A percentile compares a stretch with the other conserved stretches of the same genome.
phyloP scores from a whole-genome alignment of 1,140 invertebrate genomes.

The Drosophila ironensis region DNA sequence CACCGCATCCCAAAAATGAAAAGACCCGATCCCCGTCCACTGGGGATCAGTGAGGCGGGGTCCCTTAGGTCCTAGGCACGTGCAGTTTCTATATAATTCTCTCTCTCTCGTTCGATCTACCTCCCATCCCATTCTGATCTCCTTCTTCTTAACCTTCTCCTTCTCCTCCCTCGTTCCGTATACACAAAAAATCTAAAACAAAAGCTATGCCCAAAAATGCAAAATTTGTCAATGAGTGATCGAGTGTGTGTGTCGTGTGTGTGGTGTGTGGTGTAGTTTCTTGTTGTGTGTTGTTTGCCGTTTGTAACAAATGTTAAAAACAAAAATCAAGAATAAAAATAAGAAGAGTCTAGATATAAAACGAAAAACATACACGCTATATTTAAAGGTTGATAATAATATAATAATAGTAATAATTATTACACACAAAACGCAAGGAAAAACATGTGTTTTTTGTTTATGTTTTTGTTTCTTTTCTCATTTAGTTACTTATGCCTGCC shows the following conservation, averaged over 20 bases:
- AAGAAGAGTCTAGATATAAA: constrained; percentile 51
- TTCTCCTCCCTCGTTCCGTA: no score
- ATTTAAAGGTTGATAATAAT: constrained; percentile 68
- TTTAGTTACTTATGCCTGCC: constrained; percentile 24
- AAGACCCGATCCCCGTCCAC: neutral
- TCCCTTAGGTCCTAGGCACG: constrained; percentile 2
- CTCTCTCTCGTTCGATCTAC: constrained; percentile 3
- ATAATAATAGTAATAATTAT: constrained; percentile 54
- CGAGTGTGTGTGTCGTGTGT: neutral
- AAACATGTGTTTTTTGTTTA: constrained; percentile 18
- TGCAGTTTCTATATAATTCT: constrained; percentile 2
- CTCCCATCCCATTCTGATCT: neutral
- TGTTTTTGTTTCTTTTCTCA: neutral
- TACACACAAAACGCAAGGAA: constrained; percentile 56
- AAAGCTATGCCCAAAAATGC: constrained; percentile 44
- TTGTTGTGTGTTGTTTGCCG: constrained; percentile 18
- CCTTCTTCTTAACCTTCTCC: neutral
- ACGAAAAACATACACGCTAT: constrained; percentile 59
- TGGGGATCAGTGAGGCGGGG: neutral
- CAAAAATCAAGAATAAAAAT: constrained; percentile 51
- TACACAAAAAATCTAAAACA: constrained; percentile 35
- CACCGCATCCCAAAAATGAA: neutral
- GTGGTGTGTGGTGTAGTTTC: constrained; percentile 5
- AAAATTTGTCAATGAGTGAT: constrained; percentile 25
- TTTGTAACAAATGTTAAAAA: constrained; percentile 26